Evolutionary conservation across 1,140 invertebrate genomes (phyloP), one percentile per base, ranked within the genome.

Genomic region (Conopomorpha cramerella): DNA sequence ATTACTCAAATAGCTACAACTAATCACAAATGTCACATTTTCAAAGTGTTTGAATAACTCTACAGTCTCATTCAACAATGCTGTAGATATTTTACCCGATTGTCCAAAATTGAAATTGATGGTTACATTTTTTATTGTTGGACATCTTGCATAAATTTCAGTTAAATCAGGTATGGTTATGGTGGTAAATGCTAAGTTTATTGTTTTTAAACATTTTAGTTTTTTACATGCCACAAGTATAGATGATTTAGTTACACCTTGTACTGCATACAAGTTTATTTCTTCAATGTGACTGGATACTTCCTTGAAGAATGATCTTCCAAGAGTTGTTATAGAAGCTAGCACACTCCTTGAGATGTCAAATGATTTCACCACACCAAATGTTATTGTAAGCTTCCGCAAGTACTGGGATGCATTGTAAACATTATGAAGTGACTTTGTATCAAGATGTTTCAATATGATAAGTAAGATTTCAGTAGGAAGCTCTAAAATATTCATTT

Each of bases 381-480:
- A 45, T 15, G 34, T 38, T 16, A 16, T 8, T 16, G 61, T 30
- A 19, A 70, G 34, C 34, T 37, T 36, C 42, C 41, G 51, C 2
- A 60, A 31, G 11, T 29, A 18, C 25, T 26, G 12, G 40, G 47
- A 55, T 13, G 60, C 41, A 10, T 44, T 30, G 36, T 54, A 51
- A 25, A 66, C 33, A 39, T 41, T 57, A 18, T 36, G 29, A 16
- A 46, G 17, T 16, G 55, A 51, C 13, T 29, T 45, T 0, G 45
- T 14, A 46, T 66, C 58, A 31, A 70, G 34, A 13, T 44, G 34
- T 34, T 45, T 49, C 13, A 60, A 29, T 8, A 70, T 64, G 6
- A 62, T 53, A n/a, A 64, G 46, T 8, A 70, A 23, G 16, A 70
- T 34, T 39, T 70, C 65, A 42, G 54, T 51, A 1, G 65, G 65